These are phyloP conservation scores for Canis aureus DNA, from an alignment of 2,113 vertebrate genomes.

Conservation along the genomic window DNA sequence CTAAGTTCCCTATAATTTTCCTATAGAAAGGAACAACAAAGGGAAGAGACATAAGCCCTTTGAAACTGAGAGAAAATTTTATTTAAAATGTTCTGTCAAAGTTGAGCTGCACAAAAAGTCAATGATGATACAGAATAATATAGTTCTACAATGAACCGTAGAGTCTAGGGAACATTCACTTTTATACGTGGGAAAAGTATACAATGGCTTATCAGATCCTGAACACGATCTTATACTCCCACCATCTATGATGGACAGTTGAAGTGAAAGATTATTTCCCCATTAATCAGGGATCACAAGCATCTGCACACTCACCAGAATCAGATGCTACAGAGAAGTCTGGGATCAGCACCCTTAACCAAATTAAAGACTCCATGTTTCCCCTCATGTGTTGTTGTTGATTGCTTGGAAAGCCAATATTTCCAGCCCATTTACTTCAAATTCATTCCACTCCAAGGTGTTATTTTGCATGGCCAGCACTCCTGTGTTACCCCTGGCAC, in stretches of 20 bases:
- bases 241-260: not conserved
- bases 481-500: slow-evolving; percentile 68
- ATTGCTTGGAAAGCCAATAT: slow-evolving; percentile 64
- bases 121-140: not conserved
- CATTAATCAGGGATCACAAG: not conserved
- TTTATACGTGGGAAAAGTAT: not conserved
- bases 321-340: not conserved
- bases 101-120: not conserved
- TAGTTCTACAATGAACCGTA: not conserved
- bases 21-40: not conserved
- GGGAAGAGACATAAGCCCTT: not conserved
- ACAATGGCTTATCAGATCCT: not conserved
- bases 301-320: not conserved
- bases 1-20: not conserved
- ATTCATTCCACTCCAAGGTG: slow-evolving; percentile 69
- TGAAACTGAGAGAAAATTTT: not conserved
- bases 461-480: slow-evolving; percentile 61
- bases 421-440: slow-evolving; percentile 75
- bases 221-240: not conserved
- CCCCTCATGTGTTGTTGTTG: slow-evolving; percentile 43
- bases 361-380: not conserved
- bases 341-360: not conserved
- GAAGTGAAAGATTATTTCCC: not conserved
- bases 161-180: not conserved
- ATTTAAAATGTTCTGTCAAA: not conserved